Evolutionary conservation across 2,888 invertebrate genomes (phyloP).

Genomic region (Nomada fabriciana): DNA sequence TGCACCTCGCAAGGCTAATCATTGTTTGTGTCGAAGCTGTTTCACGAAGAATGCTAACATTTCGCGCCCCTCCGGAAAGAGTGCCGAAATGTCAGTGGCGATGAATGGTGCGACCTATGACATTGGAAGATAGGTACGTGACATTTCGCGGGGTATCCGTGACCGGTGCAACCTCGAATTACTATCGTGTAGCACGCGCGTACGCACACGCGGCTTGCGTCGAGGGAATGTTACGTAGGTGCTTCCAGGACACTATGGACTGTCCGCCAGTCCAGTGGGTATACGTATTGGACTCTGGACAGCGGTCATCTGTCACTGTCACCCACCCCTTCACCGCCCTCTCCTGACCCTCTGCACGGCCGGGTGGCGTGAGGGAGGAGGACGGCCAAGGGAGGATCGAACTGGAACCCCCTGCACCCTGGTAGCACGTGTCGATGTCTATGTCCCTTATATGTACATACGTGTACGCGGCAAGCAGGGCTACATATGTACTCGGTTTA

Average conservation of each 20-base stretch:
- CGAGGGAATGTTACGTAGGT: slow-evolving; percentile 74
- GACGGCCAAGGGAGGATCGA: slow-evolving; percentile 75
- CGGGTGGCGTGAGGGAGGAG: slow-evolving; percentile 70
- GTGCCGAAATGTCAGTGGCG: slow-evolving; percentile 68
- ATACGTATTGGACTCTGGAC: slow-evolving; percentile 77
- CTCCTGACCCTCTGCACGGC: slow-evolving; percentile 62
- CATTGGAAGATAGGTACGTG: slow-evolving; percentile 74
- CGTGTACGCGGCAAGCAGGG: slow-evolving; percentile 11
- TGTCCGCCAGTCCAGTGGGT: slow-evolving; percentile 70
- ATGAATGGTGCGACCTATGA: slow-evolving; percentile 69
- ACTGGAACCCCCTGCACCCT: slow-evolving; percentile 67
- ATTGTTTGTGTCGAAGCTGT: slow-evolving; percentile 38
- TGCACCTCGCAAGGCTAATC: slow-evolving; percentile 45
- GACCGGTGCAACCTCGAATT: slow-evolving; percentile 75
- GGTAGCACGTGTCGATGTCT: slow-evolving; percentile 81
- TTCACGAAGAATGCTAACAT: slow-evolving; percentile 63
- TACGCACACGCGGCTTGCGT: slow-evolving; percentile 51
- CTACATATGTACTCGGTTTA: slow-evolving; percentile 35
- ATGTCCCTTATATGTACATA: slow-evolving; percentile 51
- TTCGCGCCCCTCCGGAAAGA: slow-evolving; percentile 35
- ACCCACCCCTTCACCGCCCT: slow-evolving; percentile 64
- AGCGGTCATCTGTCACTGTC: slow-evolving; percentile 83
- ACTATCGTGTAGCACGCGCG: slow-evolving; percentile 67
- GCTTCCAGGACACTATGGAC: slow-evolving; percentile 70
- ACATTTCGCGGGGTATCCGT: slow-evolving; percentile 76